These are phyloP conservation scores for rabbit (Oryctolagus cuniculus) DNA, from an alignment of 2,113 vertebrate species.

Conservation along the genomic window DNA sequence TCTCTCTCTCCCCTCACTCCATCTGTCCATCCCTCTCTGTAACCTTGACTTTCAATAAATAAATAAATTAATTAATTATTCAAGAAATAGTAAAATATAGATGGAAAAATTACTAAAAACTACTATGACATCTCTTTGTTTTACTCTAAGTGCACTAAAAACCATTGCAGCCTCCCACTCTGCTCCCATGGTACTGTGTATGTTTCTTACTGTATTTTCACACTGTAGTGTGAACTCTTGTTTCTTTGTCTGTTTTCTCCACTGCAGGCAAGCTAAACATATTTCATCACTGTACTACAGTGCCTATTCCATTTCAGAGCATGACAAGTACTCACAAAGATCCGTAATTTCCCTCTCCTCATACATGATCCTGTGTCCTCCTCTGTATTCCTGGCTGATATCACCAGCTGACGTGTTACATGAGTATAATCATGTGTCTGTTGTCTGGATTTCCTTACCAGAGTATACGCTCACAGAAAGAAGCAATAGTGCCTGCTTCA, in stretches of 20 bases:
- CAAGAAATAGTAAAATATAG: background rate
- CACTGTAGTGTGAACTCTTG: background rate
- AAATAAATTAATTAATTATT: conserved; percentile 18
- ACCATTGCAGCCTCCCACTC: background rate
- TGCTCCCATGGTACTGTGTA: background rate
- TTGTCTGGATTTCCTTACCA: background rate
- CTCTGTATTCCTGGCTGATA: background rate
- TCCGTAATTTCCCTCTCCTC: background rate
- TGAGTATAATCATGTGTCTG: background rate
- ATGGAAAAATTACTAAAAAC: conserved; percentile 39
- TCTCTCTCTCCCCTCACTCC: too few relatives aligned
- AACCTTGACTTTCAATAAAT: too few relatives aligned
- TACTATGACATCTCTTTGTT: background rate
- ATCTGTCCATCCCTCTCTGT: too few relatives aligned
- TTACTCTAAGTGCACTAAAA: background rate
- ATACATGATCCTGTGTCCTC: background rate
- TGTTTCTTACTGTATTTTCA: conserved; percentile 7
- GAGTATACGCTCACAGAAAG: background rate
- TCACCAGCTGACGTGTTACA: background rate
- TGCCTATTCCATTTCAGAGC: background rate
- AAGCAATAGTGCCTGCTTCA: background rate
- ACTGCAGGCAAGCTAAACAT: background rate
- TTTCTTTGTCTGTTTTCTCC: background rate
- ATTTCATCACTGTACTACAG: background rate
- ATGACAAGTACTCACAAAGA: background rate